Evolutionary conservation across 2,113 vertebrate genomes (phyloP), one percentile per base, ranked within the genome.

Genomic region (Brienomyrus brachyistius): DNA sequence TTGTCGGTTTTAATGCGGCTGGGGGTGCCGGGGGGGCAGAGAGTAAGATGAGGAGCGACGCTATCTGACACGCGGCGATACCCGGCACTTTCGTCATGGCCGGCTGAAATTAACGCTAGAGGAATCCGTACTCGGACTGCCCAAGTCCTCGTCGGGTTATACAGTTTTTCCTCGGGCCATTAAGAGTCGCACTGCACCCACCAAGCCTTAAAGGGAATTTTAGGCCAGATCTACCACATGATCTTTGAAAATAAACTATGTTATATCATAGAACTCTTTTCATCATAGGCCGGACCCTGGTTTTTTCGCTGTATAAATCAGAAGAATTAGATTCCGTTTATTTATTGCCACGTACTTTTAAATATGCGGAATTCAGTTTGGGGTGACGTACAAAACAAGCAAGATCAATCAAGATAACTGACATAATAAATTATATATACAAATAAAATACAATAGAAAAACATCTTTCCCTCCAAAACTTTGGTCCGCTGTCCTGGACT

Each of bases 61-160:
- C 93, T 91, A 95, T 95, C 94, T 95, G 95, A 95, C 95, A 95
- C 94, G 94, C 95, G 94, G 77, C 84, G 92, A 93, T 92, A 91
- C 91, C 93, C 86, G 90, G 88, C 93, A 93, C 94, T 95, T 95
- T 94, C 94, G 96, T 95, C 95, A 94, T 93, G 93, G 95, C 92
- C 95, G 94, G 96, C 94, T 95, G 95, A 94, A 95, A 95, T 96
- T 95, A 95, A 96, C 94, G 95, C 95, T 92, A 91, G 90, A 94
- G 92, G 92, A 94, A 92, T 95, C 94, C 90, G 86, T 91, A 93
- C 91, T 93, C 31, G 59, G 91, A 90, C 74, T 91, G 89, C 91
- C 82, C 86, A 74, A 90, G 89, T 8, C 0, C 50, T 66, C 86
- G 86, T 92, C 86, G 52, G 40, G 82, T 91, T 92, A 92, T 88